These are phyloP conservation scores for Drosophila ezoana DNA, from an alignment of 2,888 invertebrate species.

Conservation along the genomic window DNA sequence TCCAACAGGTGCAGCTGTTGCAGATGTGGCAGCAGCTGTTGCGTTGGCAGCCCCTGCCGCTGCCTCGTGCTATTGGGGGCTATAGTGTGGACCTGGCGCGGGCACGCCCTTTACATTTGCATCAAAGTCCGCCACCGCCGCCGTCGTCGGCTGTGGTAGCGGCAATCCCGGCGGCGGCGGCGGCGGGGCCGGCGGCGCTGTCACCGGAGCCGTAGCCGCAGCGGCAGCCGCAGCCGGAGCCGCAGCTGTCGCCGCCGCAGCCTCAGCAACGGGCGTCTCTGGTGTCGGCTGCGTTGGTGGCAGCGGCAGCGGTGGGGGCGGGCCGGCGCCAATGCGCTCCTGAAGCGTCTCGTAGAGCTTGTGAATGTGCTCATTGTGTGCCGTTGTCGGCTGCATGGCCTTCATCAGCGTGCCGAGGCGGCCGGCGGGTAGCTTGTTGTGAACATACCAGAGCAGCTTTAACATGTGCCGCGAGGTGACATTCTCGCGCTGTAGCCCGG, in stretches of 20 bases:
- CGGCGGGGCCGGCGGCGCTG: neutral
- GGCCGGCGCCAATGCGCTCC: conserved; percentile 89
- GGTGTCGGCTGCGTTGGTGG: conserved; percentile 77
- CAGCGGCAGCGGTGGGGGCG: neutral
- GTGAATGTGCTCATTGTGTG: conserved; percentile 94
- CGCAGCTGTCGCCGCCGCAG: conserved; percentile 81
- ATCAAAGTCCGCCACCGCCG: conserved; percentile 88
- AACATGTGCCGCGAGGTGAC: conserved; percentile 94
- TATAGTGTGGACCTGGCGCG: conserved; percentile 90
- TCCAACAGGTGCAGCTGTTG: neutral
- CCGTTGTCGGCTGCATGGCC: conserved; percentile 86
- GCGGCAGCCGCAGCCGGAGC: conserved; percentile 83
- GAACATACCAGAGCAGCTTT: conserved; percentile 93
- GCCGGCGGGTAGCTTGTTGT: conserved; percentile 91
- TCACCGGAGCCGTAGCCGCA: conserved; percentile 82
- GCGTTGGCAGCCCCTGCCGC: neutral
- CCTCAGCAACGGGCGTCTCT: conserved; percentile 89
- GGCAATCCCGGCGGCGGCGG: neutral
- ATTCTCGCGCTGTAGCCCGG: conserved; percentile 94
- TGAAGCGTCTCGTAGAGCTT: conserved; percentile 91
- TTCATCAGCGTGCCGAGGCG: conserved; percentile 86
- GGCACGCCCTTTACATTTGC: conserved; percentile 94
- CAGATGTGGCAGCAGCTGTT: neutral
- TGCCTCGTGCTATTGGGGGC: conserved; percentile 57
- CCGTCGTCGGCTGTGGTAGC: conserved; percentile 83